A percentile compares a stretch with the other conserved stretches of the same genome.
Conservation (phyloP, 2,797 vertebrate genomes). For the Urosaurus nigricauda region DNA sequence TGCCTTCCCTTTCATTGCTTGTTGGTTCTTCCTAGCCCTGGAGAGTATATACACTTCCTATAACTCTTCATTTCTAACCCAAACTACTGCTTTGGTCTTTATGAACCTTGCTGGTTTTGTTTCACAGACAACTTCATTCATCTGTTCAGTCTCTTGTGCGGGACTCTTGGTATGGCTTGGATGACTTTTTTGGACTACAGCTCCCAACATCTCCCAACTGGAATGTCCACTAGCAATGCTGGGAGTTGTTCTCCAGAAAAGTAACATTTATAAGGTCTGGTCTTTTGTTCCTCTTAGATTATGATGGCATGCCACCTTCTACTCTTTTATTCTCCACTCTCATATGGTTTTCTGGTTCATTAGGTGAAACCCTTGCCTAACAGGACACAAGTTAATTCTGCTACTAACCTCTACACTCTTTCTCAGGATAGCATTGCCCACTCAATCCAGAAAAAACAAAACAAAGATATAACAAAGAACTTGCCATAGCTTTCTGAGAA, state of each 20-base stretch:
- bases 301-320: not conserved
- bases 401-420: not conserved
- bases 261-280: too few species aligned
- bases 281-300: not conserved
- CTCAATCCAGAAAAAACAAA: not conserved
- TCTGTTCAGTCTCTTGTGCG: not conserved
- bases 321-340: not conserved
- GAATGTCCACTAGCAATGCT: too few species aligned
- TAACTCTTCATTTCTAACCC: not conserved
- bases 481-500: not conserved
- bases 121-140: not conserved
- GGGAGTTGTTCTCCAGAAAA: too few species aligned
- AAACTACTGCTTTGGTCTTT: not conserved
- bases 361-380: not conserved
- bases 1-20: not conserved
- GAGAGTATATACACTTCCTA: not conserved
- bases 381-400: not conserved
- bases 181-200: not conserved
- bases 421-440: not conserved
- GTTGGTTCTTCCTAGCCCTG: not conserved
- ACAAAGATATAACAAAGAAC: not conserved
- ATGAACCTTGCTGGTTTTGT: not conserved
- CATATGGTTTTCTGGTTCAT: not conserved
- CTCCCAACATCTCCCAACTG: not conserved
- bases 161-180: not conserved